Conservation (phyloP, 2,888 invertebrate species). For the Folsomia candida region DNA sequence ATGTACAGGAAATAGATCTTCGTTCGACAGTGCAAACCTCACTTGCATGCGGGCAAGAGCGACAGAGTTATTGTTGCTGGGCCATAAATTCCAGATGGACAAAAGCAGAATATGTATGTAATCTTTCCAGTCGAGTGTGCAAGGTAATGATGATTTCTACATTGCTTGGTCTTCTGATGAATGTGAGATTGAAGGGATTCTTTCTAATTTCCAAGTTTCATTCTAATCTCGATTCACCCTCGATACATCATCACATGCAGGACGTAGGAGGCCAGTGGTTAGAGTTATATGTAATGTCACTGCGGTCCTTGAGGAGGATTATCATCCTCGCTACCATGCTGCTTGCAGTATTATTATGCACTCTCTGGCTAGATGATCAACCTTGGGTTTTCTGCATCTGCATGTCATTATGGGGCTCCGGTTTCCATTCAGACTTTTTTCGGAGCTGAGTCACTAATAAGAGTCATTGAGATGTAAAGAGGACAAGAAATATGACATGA, state of each 20-base stretch:
- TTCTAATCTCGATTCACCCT: neutral
- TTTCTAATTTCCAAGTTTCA: neutral
- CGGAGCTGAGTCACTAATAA: neutral
- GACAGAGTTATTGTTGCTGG: neutral
- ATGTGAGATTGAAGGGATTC: conserved; percentile 16
- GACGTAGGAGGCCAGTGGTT: no score
- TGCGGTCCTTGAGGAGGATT: no score
- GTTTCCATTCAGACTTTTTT: neutral
- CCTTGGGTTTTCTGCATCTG: no score
- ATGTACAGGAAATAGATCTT: conserved; percentile 16
- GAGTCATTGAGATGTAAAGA: conserved; percentile 5
- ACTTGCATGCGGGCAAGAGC: neutral
- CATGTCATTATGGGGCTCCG: conserved; percentile 2
- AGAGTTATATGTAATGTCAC: no score
- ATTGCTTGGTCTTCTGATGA: neutral
- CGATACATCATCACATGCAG: no score
- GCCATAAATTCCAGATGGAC: neutral
- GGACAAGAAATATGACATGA: conserved; percentile 7
- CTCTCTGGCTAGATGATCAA: no score
- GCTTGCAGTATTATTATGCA: no score
- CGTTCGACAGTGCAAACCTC: neutral
- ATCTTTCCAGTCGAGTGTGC: conserved; percentile 16
- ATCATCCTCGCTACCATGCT: no score
- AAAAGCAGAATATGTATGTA: conserved; percentile 5
- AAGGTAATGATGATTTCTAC: conserved; percentile 17